phyloP scores from a whole-genome alignment of 2,888 invertebrate genomes.

The Orchestes rusci region DNA sequence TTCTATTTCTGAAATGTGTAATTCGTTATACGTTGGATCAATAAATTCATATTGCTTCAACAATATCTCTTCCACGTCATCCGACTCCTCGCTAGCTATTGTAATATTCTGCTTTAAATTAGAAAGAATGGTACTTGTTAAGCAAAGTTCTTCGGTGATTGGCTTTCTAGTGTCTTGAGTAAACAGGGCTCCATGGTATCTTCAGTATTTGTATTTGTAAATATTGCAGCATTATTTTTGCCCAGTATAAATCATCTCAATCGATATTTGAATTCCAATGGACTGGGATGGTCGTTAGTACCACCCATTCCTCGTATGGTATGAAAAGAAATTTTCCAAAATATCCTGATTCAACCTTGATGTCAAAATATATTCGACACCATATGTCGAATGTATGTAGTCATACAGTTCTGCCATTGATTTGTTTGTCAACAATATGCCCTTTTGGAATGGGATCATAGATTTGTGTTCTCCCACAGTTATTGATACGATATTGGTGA shows the following conservation, averaged over 20 bases:
- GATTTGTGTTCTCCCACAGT: constrained; percentile 10
- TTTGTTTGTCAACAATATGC: constrained; percentile 18
- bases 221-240: constrained; percentile 26
- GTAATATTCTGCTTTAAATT: no score
- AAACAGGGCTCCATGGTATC: no score
- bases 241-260: constrained; percentile 29
- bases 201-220: constrained; percentile 12
- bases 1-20: no score
- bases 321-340: constrained; percentile 27
- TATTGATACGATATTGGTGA: no score
- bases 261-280: constrained; percentile 26
- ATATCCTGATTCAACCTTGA: constrained; percentile 7
- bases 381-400: constrained; percentile 22
- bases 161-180: no score
- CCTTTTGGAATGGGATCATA: constrained; percentile 23
- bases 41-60: no score
- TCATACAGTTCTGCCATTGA: constrained; percentile 20
- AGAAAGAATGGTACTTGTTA: no score
- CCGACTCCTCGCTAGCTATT: no score
- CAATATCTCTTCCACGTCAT: no score
- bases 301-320: constrained; percentile 28
- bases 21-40: no score
- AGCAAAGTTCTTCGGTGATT: no score
- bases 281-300: constrained; percentile 26
- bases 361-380: constrained; percentile 22